Evolutionary conservation across 1,140 invertebrate genomes (phyloP), one percentile per base, ranked within the genome.

Genomic region (Tigriopus japonicus): DNA sequence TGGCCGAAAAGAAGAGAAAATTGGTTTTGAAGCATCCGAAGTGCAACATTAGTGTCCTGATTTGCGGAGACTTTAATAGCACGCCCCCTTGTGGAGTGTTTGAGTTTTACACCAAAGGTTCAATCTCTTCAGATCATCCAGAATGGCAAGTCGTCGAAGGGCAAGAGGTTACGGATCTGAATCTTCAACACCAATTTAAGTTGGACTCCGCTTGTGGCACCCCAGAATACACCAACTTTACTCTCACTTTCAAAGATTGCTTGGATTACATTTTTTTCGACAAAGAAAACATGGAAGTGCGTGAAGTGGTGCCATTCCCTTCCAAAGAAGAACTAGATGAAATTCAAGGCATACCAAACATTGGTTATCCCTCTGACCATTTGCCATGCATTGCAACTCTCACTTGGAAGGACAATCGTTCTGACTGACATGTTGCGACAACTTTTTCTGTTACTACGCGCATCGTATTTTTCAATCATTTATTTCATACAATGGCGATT

Each of bases 191-290:
- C 52, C 15, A 12, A 13, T 54, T 72, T 2, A 42, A 67, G 13
- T 49, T 77, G 23, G 63, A 24, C 6, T 74, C 69, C 67, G 74
- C 72, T 13, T 75, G 73, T 69, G 75, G 74, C 0, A 67, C 64
- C 45, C 70, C 70, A 10, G 69, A 77, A 52, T 93, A 81, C 67
- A 95, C 92, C 6, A 94, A 94, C 70, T 94, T 80, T 65, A 89
- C 87, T 0, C 73, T 71, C 1, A 78, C 78, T 0, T 95, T 94
- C 74, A 77, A 81, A 49, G 89, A 81, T 52, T 92, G 87, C 69
- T 72, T 97, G 14, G 92, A 97, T 73, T 95, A 94, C 66, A 93
- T 96, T 68, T 92, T 83, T 73, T 87, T 86, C 69, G 79, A 87
- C 66, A 77, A 71, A 28, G 72, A 80, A 59, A 69, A 74, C 52